Evolutionary conservation across 2,888 invertebrate genomes (phyloP).

Genomic region (Chymomyza fuscimana): DNA sequence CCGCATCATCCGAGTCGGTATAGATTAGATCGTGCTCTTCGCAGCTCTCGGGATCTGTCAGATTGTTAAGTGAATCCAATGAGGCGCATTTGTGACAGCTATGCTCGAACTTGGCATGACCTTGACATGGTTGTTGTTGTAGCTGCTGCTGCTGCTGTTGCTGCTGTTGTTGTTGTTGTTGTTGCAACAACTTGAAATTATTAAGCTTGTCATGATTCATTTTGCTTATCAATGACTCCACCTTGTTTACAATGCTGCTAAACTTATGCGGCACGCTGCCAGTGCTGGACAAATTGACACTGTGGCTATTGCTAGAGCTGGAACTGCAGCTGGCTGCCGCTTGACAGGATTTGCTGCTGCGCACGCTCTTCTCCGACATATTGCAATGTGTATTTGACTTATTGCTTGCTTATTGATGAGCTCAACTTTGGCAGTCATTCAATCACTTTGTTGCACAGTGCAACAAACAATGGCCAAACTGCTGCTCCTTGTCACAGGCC

Average conservation of each 20-base stretch:
- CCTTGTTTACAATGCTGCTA: conserved; percentile 77
- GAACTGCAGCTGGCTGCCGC: conserved; percentile 7
- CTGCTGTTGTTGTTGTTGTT: conserved; percentile 44
- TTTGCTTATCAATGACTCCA: conserved; percentile 75
- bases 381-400: conserved; percentile 4
- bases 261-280: conserved; percentile 65
- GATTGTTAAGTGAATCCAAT: conserved; percentile 85
- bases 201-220: conserved; percentile 76
- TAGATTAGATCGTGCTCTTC: conserved; percentile 81
- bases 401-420: conserved; percentile 10
- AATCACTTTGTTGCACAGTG: neutral
- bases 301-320: conserved; percentile 16
- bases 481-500: conserved; percentile 17
- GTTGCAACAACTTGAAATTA: conserved; percentile 58
- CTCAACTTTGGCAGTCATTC: conserved; percentile 11
- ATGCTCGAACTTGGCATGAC: conserved; percentile 7
- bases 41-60: conserved; percentile 83
- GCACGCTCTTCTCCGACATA: conserved; percentile 75
- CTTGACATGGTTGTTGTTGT: conserved; percentile 57
- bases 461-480: neutral
- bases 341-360: conserved; percentile 59
- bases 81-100: conserved; percentile 80
- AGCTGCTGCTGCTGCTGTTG: conserved; percentile 74
- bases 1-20: conserved; percentile 85
- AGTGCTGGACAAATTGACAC: neutral